Conservation (phyloP, 2,797 vertebrate species). For the Acipenser oxyrinchus region DNA sequence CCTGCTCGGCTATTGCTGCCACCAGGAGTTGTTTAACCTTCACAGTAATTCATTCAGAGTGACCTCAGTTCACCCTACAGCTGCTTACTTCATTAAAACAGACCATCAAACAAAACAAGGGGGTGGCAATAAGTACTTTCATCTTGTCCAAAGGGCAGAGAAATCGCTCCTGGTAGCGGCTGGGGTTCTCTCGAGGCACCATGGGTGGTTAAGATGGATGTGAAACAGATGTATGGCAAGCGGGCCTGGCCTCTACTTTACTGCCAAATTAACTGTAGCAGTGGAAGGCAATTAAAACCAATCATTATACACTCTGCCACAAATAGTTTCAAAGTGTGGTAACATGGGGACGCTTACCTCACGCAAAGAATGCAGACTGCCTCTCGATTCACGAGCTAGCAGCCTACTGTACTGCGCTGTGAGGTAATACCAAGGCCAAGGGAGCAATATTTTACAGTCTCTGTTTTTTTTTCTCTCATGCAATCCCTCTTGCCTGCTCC, state of each 20-base stretch:
- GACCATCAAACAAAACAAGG: not conserved
- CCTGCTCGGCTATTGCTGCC: not conserved
- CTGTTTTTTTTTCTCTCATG: no score
- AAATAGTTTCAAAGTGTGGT: conserved; percentile 13
- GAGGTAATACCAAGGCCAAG: no score
- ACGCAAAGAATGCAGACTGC: no score
- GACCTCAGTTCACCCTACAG: conserved; percentile 44
- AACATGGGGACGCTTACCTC: not conserved
- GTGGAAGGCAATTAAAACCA: conserved; percentile 51
- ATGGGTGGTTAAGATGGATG: conserved; percentile 63
- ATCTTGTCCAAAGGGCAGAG: conserved; percentile 53
- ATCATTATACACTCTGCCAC: conserved; percentile 37
- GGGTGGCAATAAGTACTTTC: conserved; percentile 37
- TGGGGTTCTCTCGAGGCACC: conserved; percentile 46
- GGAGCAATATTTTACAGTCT: no score
- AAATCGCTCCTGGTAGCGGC: conserved; percentile 38
- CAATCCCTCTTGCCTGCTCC: no score
- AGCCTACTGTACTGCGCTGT: no score
- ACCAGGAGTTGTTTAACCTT: conserved; percentile 22
- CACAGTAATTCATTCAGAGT: conserved; percentile 27
- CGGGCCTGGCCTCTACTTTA: conserved; percentile 50
- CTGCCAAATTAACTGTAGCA: conserved; percentile 53
- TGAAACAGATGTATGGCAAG: conserved; percentile 64
- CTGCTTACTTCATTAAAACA: conserved; percentile 49
- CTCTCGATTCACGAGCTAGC: no score